Evolutionary conservation across 2,113 vertebrate genomes (phyloP).

Genomic region (Catharus bicknelli): DNA sequence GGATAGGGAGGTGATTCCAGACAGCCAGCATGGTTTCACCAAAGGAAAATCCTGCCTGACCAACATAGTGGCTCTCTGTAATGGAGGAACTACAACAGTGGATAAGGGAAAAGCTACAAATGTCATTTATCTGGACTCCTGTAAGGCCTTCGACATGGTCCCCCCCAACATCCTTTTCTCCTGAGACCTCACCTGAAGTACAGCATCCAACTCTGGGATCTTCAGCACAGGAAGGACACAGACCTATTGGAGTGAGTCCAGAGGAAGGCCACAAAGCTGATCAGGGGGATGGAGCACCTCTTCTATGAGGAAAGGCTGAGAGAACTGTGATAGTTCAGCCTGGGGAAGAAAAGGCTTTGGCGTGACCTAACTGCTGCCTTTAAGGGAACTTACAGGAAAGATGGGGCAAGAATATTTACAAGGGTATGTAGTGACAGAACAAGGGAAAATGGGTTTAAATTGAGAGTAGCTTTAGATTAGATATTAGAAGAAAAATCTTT

Average conservation of each 20-base stretch:
- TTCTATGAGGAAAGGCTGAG: neutral
- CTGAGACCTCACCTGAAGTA: neutral
- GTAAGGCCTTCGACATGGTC: neutral
- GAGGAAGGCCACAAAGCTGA: neutral
- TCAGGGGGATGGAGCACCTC: neutral
- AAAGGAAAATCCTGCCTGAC: neutral
- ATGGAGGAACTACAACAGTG: neutral
- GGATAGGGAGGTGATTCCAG: neutral
- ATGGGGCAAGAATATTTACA: neutral
- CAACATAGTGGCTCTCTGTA: neutral
- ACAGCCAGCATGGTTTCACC: neutral
- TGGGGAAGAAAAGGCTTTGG: neutral
- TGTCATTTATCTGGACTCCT: neutral
- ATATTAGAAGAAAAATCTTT: neutral
- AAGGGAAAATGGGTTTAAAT: neutral
- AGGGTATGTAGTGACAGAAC: neutral
- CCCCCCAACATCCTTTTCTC: neutral
- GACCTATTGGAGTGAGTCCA: neutral
- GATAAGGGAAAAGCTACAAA: neutral
- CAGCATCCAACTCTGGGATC: neutral
- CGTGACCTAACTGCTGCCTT: rapidly evolving
- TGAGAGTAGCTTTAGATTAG: neutral
- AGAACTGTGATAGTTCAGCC: neutral
- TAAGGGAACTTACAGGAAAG: neutral
- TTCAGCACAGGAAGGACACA: neutral